Evolutionary conservation across 2,797 vertebrate genomes (phyloP).

Genomic region (Capromys pilorides): DNA sequence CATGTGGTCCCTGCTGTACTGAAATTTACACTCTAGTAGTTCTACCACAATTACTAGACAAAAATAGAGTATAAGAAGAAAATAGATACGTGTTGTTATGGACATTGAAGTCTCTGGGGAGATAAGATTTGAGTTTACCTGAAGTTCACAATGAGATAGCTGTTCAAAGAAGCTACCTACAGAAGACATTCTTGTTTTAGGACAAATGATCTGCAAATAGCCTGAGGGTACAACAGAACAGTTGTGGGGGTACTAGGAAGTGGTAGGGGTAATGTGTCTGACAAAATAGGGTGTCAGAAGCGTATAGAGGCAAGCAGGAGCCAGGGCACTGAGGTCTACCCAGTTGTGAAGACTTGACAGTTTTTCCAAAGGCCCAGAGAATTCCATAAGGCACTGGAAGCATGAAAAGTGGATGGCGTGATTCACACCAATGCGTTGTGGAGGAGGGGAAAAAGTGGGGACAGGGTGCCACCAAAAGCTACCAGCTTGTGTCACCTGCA

Average conservation of each 20-base stretch:
- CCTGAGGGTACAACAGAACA: background rate
- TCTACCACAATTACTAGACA: background rate
- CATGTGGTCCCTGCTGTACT: background rate
- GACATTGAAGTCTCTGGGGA: background rate
- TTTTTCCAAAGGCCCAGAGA: background rate
- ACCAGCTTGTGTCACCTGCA: background rate
- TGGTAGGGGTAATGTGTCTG: background rate
- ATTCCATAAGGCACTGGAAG: constrained; percentile 14
- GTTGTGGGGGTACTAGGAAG: background rate
- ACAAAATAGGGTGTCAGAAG: background rate
- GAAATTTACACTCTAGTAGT: background rate
- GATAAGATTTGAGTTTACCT: background rate
- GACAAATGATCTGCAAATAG: background rate
- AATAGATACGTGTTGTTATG: background rate
- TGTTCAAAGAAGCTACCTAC: background rate
- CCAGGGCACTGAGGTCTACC: background rate
- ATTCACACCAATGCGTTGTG: background rate
- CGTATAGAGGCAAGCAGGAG: background rate
- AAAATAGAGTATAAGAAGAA: background rate
- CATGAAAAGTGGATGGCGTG: background rate
- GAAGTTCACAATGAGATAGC: background rate
- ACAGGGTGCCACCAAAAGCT: background rate
- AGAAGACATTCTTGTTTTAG: background rate
- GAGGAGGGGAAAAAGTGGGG: background rate
- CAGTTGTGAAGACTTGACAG: background rate